Evolutionary conservation across 2,888 invertebrate species (phyloP).

Genomic region (Pteria penguin): DNA sequence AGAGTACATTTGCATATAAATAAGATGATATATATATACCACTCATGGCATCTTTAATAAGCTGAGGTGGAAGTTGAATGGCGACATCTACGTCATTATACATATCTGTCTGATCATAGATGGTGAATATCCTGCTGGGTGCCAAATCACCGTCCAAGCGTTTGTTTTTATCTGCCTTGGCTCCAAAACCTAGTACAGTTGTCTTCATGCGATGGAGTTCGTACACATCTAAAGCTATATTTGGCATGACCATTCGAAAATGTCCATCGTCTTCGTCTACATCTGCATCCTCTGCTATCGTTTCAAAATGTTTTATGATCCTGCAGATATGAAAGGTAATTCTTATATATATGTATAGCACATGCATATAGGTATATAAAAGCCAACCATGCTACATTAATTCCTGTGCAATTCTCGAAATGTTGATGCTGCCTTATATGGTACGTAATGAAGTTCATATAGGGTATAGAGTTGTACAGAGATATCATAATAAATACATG

Average conservation of each 20-base stretch:
- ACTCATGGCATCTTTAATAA: constrained; percentile 49
- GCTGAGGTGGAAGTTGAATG: constrained; percentile 66
- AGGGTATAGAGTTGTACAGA: too few relatives aligned
- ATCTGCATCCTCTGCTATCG: constrained; percentile 60
- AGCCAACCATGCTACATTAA: background rate
- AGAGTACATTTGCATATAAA: background rate
- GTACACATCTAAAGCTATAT: constrained; percentile 71
- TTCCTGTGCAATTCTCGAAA: too few relatives aligned
- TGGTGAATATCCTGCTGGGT: constrained; percentile 52
- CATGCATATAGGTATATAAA: background rate
- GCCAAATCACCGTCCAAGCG: constrained; percentile 39
- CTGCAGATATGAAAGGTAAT: constrained; percentile 41
- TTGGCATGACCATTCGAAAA: constrained; percentile 62
- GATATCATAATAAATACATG: too few relatives aligned
- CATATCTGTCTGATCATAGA: constrained; percentile 56
- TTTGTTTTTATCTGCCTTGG: constrained; percentile 34
- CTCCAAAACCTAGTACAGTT: constrained; percentile 69
- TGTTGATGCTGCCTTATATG: too few relatives aligned
- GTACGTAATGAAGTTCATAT: too few relatives aligned
- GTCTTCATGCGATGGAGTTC: constrained; percentile 50
- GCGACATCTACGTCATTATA: constrained; percentile 64
- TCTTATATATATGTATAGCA: background rate
- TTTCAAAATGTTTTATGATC: constrained; percentile 65
- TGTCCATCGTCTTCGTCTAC: constrained; percentile 49
- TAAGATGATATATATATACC: constrained; percentile 8